Evolutionary conservation across 2,888 invertebrate genomes (phyloP).

Genomic region (Erebia palarica): DNA sequence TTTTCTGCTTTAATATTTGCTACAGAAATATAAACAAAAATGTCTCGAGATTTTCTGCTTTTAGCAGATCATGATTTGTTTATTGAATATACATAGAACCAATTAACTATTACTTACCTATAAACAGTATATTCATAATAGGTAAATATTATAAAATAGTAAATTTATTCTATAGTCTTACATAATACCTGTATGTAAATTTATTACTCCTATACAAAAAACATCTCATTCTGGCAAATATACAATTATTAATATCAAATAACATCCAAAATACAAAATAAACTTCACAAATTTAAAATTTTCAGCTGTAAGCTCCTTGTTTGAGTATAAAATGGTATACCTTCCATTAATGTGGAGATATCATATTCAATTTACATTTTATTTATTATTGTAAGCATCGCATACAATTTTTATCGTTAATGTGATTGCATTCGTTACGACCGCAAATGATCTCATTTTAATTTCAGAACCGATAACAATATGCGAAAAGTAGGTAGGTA

Average conservation of each 20-base stretch:
- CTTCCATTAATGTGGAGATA: neutral
- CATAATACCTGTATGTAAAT: too few species aligned
- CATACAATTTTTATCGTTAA: neutral
- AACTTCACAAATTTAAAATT: too few species aligned
- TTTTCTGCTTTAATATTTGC: neutral
- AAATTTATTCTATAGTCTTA: too few species aligned
- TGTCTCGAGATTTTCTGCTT: neutral
- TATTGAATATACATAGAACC: neutral
- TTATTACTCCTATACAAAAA: too few species aligned
- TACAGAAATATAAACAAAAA: neutral
- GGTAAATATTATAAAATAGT: too few species aligned
- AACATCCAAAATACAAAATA: too few species aligned
- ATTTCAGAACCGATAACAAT: neutral
- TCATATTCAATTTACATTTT: constrained; percentile 4
- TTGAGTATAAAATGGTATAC: neutral
- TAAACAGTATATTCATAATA: too few species aligned
- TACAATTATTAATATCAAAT: too few species aligned
- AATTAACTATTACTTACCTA: too few species aligned
- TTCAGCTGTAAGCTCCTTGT: too few species aligned
- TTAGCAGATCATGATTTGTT: neutral
- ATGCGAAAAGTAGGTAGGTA: neutral
- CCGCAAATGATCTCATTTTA: constrained; percentile 15
- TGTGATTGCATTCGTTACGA: constrained; percentile 6
- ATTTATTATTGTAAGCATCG: constrained; percentile 4
- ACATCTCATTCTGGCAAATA: too few species aligned